Evolutionary conservation across 2,888 invertebrate species (phyloP), one percentile per base, ranked within the genome.

Genomic region (Cyaniris semiargus): DNA sequence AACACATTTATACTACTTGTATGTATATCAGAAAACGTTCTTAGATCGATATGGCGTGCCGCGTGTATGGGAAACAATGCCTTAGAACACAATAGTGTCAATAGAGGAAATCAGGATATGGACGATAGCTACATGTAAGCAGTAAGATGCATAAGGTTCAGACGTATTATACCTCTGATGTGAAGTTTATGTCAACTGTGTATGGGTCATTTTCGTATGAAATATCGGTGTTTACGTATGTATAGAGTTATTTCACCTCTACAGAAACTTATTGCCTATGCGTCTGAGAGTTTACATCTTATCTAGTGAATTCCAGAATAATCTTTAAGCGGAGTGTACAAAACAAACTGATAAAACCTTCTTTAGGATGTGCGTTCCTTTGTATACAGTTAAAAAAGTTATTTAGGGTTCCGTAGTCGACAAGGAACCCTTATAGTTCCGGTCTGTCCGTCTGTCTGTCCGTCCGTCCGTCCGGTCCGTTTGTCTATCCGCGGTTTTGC

Each of bases 51-150:
- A 87, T 88, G 87, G 84, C 82, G 85, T 87, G 84, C 87, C 87
- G 84, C 82, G 85, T 87, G 84, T 84, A 87, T 87, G 87, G 83
- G 84, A 84, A 93, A 93, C 93, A 93, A 93, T 93, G 86, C 91
- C 84, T 81, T 88, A 88, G 88, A 83, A 90, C 89, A 92, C 93
- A 93, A 93, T 93, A 23, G 58, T 21, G 23, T 60, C 60, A 23
- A 60, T 60, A 60, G 60, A 23, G 21, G 60, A 60, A 21, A 60
- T 21, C 60, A 23, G 93, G 93, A 93, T 93, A 93, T 93, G 92
- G 89, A n/a, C n/a, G n/a, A 84, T 88, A 85, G 87, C 88, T 88
- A 21, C 21, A n/a, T 58, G 23, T 23, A 60, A 60, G 21, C n/a
- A n/a, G n/a, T n/a, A 60, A 85, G 89, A 91, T 91, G 91, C 89